Percentiles rank a stretch among this genome's conserved stretches.
These are phyloP conservation scores for Drosophila bocqueti DNA, from an alignment of 1,140 invertebrate species.

Conservation along the genomic window DNA sequence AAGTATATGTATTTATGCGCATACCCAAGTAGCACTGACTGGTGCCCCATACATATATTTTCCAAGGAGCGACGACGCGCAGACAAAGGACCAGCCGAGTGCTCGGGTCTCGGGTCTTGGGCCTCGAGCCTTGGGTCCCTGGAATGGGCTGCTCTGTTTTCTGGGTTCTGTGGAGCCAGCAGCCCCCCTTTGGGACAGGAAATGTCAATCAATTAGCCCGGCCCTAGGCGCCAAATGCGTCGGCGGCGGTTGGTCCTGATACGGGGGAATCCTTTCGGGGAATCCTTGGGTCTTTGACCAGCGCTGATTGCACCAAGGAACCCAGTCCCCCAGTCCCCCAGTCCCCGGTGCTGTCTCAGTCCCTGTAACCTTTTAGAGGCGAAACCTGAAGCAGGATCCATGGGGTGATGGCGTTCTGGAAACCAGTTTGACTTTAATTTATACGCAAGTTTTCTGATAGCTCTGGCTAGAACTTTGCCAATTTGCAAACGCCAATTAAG, in stretches of 20 bases:
- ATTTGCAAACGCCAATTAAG: not conserved
- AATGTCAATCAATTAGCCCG: slow-evolving; percentile 73
- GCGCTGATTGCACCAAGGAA: slow-evolving; percentile 27
- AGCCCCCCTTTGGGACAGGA: slow-evolving; percentile 33
- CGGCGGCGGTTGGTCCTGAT: slow-evolving; percentile 7
- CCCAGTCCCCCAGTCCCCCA: not conserved
- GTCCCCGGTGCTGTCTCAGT: slow-evolving; percentile 3
- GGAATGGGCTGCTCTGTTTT: slow-evolving; percentile 3
- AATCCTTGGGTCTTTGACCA: slow-evolving; percentile 48
- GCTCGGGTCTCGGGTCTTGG: not conserved
- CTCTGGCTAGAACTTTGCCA: not conserved
- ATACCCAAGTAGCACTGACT: slow-evolving; percentile 47
- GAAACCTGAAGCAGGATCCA: not conserved
- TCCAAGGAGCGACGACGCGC: slow-evolving; percentile 5
- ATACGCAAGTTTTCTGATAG: slow-evolving; percentile 9
- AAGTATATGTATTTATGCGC: slow-evolving; percentile 73
- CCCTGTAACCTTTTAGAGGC: slow-evolving; percentile 10
- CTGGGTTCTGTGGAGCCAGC: not conserved
- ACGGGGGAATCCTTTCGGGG: slow-evolving; percentile 10
- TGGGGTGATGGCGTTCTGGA: not conserved
- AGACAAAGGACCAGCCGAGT: slow-evolving; percentile 12
- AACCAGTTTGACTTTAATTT: slow-evolving; percentile 35
- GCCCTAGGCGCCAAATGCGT: slow-evolving; percentile 32
- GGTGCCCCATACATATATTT: slow-evolving; percentile 9
- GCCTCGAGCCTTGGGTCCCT: not conserved